Base-by-base conservation (phyloP, 1,140 invertebrate species). In the Whitmania pigra region DNA sequence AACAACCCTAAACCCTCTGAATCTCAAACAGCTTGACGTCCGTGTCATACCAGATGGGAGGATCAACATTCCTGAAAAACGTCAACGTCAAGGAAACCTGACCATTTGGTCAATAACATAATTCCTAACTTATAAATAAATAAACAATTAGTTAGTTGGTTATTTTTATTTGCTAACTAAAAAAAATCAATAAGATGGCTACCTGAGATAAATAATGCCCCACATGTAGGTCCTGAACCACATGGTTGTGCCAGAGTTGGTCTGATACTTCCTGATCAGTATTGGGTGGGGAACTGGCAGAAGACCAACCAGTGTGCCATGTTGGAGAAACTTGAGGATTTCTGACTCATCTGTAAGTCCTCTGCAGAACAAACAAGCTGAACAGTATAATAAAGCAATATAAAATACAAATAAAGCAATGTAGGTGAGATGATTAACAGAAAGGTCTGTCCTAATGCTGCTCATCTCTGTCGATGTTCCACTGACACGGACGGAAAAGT, bases 141-240 rank as follows among this genome's bases (percentile, higher is more conserved):
- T 72, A 70, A 69, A 75, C n/a, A 74, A 67, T 20, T 27, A n/a
- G 2, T 11, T 18, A 17, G 25, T 55, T 25, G 0, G 27, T 31
- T 55, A 36, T 27, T 18, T 40, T 53, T 11, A 72, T 25, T 36
- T 9, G 18, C 3, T 49, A 49, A 49, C 13, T 49, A 49, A 3
- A 49, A 17, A n/a, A 11, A 49, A 17, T n/a, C 13, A 11, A 0
- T 25, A 29, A 11, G 55, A 49, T 36, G 40, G 6, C 76, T 81
- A 92, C 90, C 92, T 88, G 72, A 99, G 86, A 84, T 98, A 99
- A 76, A 99, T 97, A 29, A 99, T 91, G 53, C 95, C 96, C 94
- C 95, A 99, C 88, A 99, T 94, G 79, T 98, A 99, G 1, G 94
- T 99, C 69, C 94, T 85, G 83, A 99, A 99, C 96, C 96, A 99